Base-by-base conservation (phyloP, 2,797 vertebrate genomes). In the Mormyrops attenuatus region DNA sequence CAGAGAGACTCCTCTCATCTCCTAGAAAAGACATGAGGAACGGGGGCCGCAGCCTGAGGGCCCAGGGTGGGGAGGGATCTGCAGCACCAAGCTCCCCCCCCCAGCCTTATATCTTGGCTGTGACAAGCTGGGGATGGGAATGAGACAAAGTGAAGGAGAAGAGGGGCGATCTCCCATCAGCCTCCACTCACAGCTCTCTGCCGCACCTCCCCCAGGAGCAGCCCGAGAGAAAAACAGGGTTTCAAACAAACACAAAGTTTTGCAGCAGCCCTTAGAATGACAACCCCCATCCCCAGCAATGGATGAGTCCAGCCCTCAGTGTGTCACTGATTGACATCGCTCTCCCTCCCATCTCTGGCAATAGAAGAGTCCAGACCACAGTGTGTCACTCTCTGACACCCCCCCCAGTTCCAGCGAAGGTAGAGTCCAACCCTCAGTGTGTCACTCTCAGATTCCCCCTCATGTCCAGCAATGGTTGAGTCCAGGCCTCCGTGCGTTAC, bases 1-100 rank as follows among this genome's bases (percentile, higher is more conserved):
- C 47, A 57, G 60, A 86, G 69, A 89, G 4, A 38, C 88, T 89
- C 52, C 88, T 20, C 85, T 91, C 90, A 38, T 92, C 90, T 93
- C 89, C 87, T 69, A 41, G 63, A 86, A 86, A 44, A 50, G 88
- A 88, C 44, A 26, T 38, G 22, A 38, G 89, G 82, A 50, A n/a
- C 22, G 17, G 22, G 53, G 69, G 87, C 60, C 57, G 49, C 77
- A 85, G 84, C 47, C 47, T 11, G n/a, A n/a, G 41, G 47, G 80
- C 9, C 47, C 13, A n/a, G 41, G 80, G 80, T 6, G 63, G 47
- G 82, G 52, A 89, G 60, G 77, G 69, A 30, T 52, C 15, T 87
- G 52, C 50, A 53, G 44, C 73, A 90, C 44, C 63, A 66, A 30
- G 63, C 26, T 4, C 22, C 57, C 73, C 88, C 60, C 22, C 17